Conservation (phyloP, 1,140 invertebrate genomes). For the Oscheius sp. region DNA sequence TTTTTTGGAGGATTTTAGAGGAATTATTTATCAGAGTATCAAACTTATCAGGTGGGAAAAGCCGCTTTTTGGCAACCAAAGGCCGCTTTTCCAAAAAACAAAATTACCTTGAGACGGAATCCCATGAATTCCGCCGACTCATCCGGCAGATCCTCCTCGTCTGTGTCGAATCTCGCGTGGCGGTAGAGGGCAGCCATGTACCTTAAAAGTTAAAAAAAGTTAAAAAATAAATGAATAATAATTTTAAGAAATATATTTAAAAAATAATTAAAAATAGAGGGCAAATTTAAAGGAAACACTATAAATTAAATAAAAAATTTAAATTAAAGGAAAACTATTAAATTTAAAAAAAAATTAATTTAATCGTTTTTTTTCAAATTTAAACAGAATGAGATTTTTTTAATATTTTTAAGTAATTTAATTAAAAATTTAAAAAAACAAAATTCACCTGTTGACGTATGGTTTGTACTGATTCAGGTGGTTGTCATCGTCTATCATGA, state of each 20-base stretch:
- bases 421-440: not conserved
- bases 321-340: not conserved
- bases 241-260: too few species aligned
- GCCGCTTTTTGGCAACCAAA: too few species aligned
- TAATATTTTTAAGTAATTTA: not conserved
- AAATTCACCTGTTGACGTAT: conserved; percentile 20
- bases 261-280: too few species aligned
- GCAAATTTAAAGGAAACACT: not conserved
- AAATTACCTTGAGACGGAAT: conserved; percentile 15
- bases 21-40: not conserved
- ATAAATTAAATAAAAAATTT: not conserved
- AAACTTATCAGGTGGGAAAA: too few species aligned
- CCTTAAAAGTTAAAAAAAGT: not conserved
- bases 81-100: too few species aligned
- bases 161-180: conserved; percentile 25
- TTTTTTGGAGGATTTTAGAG: too few species aligned
- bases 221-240: too few species aligned
- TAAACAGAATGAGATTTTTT: not conserved
- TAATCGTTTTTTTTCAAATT: not conserved
- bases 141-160: conserved; percentile 12
- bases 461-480: conserved; percentile 64
- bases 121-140: conserved; percentile 15
- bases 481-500: conserved; percentile 77
- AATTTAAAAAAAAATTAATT: not conserved
- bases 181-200: conserved; percentile 14